phyloP scores from a whole-genome alignment of 2,888 invertebrate genomes.

The Limenitis camilla region DNA sequence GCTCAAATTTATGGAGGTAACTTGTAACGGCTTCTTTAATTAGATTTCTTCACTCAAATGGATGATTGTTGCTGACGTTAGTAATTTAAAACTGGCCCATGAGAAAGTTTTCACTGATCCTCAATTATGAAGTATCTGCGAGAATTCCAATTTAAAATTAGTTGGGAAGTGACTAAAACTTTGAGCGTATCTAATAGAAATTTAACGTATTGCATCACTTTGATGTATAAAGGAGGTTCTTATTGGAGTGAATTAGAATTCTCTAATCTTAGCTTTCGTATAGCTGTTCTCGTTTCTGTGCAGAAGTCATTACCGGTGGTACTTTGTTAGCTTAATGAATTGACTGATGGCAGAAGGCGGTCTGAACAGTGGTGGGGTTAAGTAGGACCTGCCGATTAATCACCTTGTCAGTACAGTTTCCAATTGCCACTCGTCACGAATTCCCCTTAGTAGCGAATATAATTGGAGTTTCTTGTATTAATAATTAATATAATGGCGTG shows the following conservation, averaged over 20 bases:
- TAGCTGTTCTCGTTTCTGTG: conserved; percentile 50
- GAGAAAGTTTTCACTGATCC: conserved; percentile 12
- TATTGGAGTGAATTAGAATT: conserved; percentile 21
- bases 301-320: conserved; percentile 68
- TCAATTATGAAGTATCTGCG: conserved; percentile 15
- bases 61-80: conserved; percentile 69
- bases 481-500: conserved; percentile 13
- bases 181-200: neutral
- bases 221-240: conserved; percentile 18
- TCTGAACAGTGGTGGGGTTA: conserved; percentile 69
- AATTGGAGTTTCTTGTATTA: conserved; percentile 25
- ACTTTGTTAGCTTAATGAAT: conserved; percentile 74
- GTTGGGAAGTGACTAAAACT: neutral
- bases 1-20: conserved; percentile 72
- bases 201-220: conserved; percentile 5
- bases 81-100: conserved; percentile 42
- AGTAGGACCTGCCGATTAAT: conserved; percentile 71
- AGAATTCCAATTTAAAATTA: conserved; percentile 8
- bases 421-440: conserved; percentile 68
- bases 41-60: conserved; percentile 71
- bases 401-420: conserved; percentile 68
- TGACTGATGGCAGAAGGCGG: conserved; percentile 69
- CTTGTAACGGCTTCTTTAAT: conserved; percentile 74
- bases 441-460: conserved; percentile 38
- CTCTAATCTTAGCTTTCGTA: conserved; percentile 31